These are phyloP conservation scores for Melanerpes formicivorus DNA, from an alignment of 2,113 vertebrate species.

Conservation along the genomic window DNA sequence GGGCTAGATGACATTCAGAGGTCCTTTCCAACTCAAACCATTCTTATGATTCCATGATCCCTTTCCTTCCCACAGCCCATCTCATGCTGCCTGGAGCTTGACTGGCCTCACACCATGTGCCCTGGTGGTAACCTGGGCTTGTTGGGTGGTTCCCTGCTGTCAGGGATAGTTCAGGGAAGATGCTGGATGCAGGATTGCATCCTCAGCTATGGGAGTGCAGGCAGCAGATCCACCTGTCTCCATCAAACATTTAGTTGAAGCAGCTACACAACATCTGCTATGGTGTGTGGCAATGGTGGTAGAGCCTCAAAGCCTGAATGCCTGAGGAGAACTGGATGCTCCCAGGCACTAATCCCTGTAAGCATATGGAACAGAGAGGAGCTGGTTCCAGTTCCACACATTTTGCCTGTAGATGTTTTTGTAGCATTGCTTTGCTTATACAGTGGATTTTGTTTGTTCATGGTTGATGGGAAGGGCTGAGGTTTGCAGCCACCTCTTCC, in stretches of 20 bases:
- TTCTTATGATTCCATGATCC: neutral
- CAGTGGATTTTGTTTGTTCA: neutral
- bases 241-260: fast-evolving
- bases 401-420: neutral
- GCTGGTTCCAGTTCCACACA: neutral
- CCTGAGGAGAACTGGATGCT: neutral
- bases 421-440: neutral
- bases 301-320: fast-evolving
- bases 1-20: neutral
- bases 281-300: fast-evolving
- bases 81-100: fast-evolving
- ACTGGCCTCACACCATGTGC: fast-evolving
- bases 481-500: neutral
- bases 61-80: neutral
- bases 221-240: neutral
- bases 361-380: neutral
- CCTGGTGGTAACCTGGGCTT: neutral
- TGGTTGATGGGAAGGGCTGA: neutral
- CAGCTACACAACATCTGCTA: fast-evolving
- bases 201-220: fast-evolving
- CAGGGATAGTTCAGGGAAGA: neutral
- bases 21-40: neutral
- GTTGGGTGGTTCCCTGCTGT: fast-evolving
- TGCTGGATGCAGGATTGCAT: neutral
- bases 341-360: neutral